Evolutionary conservation across 23 tunicate genomes (phyloP).

Genomic region (Oikopleura dioica): DNA sequence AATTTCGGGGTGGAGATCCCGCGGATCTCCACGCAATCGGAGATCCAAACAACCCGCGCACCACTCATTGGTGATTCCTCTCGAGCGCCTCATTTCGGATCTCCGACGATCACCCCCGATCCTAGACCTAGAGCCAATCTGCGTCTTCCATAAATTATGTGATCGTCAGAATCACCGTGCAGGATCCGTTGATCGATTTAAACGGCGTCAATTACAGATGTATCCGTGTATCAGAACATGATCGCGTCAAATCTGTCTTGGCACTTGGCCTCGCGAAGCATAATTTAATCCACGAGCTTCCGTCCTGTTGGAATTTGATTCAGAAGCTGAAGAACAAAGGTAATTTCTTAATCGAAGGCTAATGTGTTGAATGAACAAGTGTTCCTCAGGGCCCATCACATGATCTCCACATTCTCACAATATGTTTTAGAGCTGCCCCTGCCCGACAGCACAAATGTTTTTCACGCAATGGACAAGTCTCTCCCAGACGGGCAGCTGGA

Average conservation of each 20-base stretch:
- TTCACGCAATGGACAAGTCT: slow-evolving; percentile 9
- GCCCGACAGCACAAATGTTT: slow-evolving; percentile 9
- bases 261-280: not conserved
- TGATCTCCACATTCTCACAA: no score
- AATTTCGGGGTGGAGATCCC: no score
- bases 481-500: not conserved
- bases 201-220: slow-evolving; percentile 1
- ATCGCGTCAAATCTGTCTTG: not conserved
- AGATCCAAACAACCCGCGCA: no score
- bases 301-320: not conserved
- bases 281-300: not conserved
- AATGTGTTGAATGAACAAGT: no score
- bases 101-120: no score
- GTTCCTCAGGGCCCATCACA: no score
- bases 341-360: no score
- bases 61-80: no score
- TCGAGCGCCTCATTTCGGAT: no score
- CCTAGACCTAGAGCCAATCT: no score
- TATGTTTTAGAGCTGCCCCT: not conserved
- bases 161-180: not conserved
- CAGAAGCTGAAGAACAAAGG: not conserved
- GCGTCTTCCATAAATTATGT: no score
- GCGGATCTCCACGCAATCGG: no score
- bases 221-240: slow-evolving; percentile 1
- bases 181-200: not conserved